A percentile compares a stretch with the other conserved stretches of the same genome.
Conservation (phyloP, 2,797 vertebrate species). For the Amazona finschi region DNA sequence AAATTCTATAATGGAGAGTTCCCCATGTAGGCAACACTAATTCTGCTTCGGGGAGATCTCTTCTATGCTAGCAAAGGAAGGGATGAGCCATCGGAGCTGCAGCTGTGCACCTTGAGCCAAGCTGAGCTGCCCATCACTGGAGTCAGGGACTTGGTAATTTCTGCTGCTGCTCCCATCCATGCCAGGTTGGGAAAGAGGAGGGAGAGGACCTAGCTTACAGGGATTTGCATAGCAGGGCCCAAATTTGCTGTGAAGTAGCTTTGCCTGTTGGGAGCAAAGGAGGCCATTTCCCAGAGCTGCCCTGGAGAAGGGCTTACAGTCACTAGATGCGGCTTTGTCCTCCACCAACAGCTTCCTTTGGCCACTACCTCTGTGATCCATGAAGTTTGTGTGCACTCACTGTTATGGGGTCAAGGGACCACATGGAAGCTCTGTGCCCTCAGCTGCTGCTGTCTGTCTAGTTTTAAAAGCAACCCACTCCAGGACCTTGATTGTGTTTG, state of each 20-base stretch:
- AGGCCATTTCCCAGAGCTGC: background rate
- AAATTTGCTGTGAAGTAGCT: background rate
- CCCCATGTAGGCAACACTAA: background rate
- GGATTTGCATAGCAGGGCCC: background rate
- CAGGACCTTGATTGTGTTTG: background rate
- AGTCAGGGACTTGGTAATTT: background rate
- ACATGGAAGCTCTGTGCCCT: background rate
- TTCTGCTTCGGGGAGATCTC: background rate
- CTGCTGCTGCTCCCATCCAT: background rate
- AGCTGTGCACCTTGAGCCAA: background rate
- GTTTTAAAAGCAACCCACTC: background rate
- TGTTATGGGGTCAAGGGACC: rapidly evolving
- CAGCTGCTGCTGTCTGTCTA: background rate
- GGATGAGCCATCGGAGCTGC: background rate
- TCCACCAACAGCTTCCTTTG: background rate
- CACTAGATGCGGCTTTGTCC: background rate
- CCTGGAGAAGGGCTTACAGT: background rate
- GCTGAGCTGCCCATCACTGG: background rate
- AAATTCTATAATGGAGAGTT: background rate
- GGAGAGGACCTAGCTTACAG: background rate
- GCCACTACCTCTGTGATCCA: rapidly evolving
- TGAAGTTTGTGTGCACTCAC: background rate
- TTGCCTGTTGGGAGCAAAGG: background rate
- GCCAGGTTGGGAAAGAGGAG: background rate
- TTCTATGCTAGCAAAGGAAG: rapidly evolving